These are phyloP conservation scores for Thrips palmi DNA, from an alignment of 1,140 invertebrate species.

Conservation along the genomic window DNA sequence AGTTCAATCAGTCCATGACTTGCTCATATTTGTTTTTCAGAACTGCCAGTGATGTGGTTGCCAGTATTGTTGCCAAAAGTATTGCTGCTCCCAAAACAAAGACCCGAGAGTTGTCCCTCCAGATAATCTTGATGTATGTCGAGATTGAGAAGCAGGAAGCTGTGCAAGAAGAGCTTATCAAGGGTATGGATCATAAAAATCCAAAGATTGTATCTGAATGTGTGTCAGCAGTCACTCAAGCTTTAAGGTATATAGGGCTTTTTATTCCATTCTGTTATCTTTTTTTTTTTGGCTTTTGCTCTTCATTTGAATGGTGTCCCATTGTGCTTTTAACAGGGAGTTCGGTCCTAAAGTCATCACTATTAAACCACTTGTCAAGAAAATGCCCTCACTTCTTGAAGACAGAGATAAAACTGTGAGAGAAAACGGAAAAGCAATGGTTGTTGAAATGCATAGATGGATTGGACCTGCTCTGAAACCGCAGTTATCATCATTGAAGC, in stretches of 20 bases:
- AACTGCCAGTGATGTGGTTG: constrained; percentile 74
- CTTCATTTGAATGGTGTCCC: constrained; percentile 5
- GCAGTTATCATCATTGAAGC: constrained; percentile 69
- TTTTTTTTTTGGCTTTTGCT: neutral
- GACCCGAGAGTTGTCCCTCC: constrained; percentile 77
- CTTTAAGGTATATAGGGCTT: constrained; percentile 35
- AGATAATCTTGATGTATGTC: constrained; percentile 81
- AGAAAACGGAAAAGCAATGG: constrained; percentile 75
- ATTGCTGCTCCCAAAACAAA: constrained; percentile 77
- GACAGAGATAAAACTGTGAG: constrained; percentile 83
- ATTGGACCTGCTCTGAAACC: constrained; percentile 71
- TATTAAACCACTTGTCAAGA: constrained; percentile 78
- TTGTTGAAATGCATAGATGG: constrained; percentile 87
- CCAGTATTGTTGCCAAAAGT: constrained; percentile 78
- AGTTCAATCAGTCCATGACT: constrained; percentile 2
- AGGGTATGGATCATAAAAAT: constrained; percentile 88
- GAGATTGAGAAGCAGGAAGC: constrained; percentile 91
- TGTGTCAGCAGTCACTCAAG: constrained; percentile 51
- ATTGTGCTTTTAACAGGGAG: constrained; percentile 31
- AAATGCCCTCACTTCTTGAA: constrained; percentile 62
- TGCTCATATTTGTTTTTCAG: constrained; percentile 29
- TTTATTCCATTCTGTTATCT: neutral
- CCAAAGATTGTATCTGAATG: constrained; percentile 84
- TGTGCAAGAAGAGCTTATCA: constrained; percentile 78
- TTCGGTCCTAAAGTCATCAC: constrained; percentile 85